Evolutionary conservation across 2,888 invertebrate genomes (phyloP).

Genomic region (Tetheella fluctuosa): DNA sequence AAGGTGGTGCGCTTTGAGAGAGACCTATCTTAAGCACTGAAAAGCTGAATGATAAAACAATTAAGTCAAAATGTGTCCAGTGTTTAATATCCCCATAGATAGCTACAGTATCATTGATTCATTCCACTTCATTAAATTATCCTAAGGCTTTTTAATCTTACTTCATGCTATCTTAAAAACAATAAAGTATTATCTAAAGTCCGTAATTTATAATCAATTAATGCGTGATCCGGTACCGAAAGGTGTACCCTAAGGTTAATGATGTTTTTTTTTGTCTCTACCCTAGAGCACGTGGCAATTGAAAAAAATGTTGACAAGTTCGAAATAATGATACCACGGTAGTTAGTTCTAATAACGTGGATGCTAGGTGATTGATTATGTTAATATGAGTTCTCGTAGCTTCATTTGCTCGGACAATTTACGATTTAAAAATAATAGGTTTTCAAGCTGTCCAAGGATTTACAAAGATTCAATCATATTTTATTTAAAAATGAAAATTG

Average conservation of each 20-base stretch:
- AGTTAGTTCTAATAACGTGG: constrained; percentile 10
- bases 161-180: not conserved
- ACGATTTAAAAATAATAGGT: no score
- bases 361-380: not conserved
- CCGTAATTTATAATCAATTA: constrained; percentile 67
- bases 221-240: constrained; percentile 31
- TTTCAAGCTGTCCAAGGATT: no score
- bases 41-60: no score
- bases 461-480: no score
- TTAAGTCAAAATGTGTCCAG: no score
- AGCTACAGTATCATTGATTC: not conserved
- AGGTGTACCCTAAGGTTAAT: constrained; percentile 47
- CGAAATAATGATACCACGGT: constrained; percentile 36
- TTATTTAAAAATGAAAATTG: no score
- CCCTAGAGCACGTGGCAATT: constrained; percentile 41
- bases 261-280: constrained; percentile 36
- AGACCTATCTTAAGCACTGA: no score
- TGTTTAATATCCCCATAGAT: no score
- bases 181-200: not conserved
- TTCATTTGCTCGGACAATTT: no score
- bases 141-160: not conserved
- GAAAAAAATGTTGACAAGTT: constrained; percentile 40
- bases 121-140: not conserved
- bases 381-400: not conserved
- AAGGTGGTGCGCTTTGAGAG: no score